Evolutionary conservation across 2,888 invertebrate genomes (phyloP).

Genomic region (Clitarchus hookeri): DNA sequence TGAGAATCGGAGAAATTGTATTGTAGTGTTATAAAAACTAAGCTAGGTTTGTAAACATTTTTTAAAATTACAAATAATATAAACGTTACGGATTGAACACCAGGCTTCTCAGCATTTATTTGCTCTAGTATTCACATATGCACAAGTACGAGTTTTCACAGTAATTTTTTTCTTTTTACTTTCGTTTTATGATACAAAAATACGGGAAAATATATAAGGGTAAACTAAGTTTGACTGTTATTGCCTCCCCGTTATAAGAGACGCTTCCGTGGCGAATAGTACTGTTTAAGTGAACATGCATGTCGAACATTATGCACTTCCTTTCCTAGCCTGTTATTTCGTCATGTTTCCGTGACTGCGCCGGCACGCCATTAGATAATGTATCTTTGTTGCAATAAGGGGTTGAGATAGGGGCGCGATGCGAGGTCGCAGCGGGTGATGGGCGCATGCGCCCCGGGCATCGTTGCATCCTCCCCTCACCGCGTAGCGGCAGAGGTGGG

Average conservation of each 20-base stretch:
- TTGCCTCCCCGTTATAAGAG: not conserved
- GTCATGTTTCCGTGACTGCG: not conserved
- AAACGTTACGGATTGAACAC: too few species aligned
- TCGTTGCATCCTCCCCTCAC: not conserved
- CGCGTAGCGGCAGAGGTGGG: not conserved
- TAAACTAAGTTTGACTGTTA: too few species aligned
- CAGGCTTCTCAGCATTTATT: too few species aligned
- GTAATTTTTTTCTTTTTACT: too few species aligned
- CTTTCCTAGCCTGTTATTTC: not conserved
- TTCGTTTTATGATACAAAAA: too few species aligned
- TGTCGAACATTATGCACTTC: not conserved
- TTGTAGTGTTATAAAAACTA: too few species aligned
- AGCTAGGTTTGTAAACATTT: too few species aligned
- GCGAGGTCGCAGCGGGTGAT: not conserved
- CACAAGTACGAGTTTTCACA: too few species aligned
- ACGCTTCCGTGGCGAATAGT: not conserved
- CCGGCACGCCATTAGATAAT: constrained; percentile 14
- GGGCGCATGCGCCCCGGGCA: not conserved
- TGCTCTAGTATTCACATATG: too few species aligned
- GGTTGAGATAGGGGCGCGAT: not conserved
- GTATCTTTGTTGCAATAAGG: constrained; percentile 10
- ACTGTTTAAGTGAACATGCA: constrained; percentile 5
- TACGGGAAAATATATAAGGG: too few species aligned
- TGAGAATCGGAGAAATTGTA: too few species aligned
- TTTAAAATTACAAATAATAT: too few species aligned